Percentiles rank a stretch among this genome's conserved stretches.
Conservation (phyloP, 2,888 invertebrate genomes). For the Rhogogaster chlorosoma region DNA sequence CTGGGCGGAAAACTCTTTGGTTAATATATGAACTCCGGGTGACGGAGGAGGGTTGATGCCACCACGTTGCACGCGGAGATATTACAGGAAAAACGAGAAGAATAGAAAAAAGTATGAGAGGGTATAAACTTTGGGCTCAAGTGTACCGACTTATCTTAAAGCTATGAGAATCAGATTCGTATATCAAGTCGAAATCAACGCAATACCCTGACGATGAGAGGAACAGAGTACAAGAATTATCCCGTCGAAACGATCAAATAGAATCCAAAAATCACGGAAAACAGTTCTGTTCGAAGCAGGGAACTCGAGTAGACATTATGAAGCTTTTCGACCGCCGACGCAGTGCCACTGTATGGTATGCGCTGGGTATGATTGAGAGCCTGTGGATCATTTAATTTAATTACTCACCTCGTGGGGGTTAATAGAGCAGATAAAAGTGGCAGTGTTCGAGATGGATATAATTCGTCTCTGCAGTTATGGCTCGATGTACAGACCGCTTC, state of each 20-base stretch:
- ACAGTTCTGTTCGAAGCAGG: not conserved
- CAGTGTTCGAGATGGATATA: conserved; percentile 66
- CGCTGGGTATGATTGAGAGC: conserved; percentile 71
- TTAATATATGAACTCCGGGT: conserved; percentile 48
- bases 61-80: conserved; percentile 18
- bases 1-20: conserved; percentile 42
- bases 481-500: conserved; percentile 13
- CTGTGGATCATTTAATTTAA: conserved; percentile 77
- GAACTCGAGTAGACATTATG: not conserved
- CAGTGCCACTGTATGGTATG: conserved; percentile 24
- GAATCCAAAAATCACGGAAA: not conserved
- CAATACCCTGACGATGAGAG: not conserved
- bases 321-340: conserved; percentile 13
- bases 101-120: not conserved
- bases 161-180: not conserved
- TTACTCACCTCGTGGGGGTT: conserved; percentile 72
- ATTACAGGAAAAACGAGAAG: not conserved
- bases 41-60: conserved; percentile 32
- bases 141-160: not conserved
- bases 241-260: not conserved
- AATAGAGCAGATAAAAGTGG: conserved; percentile 75
- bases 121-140: not conserved
- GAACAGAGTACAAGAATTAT: not conserved
- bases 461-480: conserved; percentile 58
- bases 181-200: conserved; percentile 13